phyloP scores from a whole-genome alignment of 2,113 vertebrate species.

The Upupa epops region DNA sequence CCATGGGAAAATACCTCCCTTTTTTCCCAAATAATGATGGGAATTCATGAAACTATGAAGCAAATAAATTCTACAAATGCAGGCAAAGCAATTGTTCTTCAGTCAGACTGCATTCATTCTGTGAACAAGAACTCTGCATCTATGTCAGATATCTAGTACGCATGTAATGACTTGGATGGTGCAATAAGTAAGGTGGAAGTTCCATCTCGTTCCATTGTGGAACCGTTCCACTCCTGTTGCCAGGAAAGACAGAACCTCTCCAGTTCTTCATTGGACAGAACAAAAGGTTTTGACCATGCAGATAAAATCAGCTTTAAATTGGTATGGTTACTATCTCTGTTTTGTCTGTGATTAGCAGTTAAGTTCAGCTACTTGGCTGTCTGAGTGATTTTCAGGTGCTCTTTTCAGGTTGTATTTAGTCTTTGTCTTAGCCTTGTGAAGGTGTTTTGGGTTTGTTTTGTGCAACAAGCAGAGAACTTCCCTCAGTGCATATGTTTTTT shows the following conservation, averaged over 20 bases:
- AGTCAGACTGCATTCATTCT: neutral
- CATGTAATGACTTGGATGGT: neutral
- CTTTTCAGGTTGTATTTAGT: slow-evolving; percentile 1
- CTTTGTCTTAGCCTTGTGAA: neutral
- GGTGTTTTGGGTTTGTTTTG: neutral
- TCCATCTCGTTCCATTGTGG: neutral
- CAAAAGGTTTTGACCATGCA: neutral
- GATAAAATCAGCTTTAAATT: neutral
- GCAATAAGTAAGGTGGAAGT: slow-evolving; percentile 31
- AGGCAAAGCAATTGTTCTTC: neutral
- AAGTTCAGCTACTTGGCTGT: neutral
- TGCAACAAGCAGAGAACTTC: slow-evolving; percentile 43
- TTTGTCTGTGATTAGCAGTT: neutral
- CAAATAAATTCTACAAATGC: neutral
- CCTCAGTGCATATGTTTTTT: neutral
- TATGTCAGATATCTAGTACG: neutral
- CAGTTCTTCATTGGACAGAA: neutral
- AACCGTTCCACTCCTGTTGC: neutral
- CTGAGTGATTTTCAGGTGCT: neutral
- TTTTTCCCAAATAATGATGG: neutral
- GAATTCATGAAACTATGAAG: neutral
- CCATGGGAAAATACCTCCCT: neutral
- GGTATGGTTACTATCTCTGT: neutral
- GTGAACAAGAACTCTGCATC: neutral
- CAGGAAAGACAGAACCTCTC: neutral